These are phyloP conservation scores for Aldabrachelys gigantea DNA, from an alignment of 2,113 vertebrate species.

Conservation along the genomic window DNA sequence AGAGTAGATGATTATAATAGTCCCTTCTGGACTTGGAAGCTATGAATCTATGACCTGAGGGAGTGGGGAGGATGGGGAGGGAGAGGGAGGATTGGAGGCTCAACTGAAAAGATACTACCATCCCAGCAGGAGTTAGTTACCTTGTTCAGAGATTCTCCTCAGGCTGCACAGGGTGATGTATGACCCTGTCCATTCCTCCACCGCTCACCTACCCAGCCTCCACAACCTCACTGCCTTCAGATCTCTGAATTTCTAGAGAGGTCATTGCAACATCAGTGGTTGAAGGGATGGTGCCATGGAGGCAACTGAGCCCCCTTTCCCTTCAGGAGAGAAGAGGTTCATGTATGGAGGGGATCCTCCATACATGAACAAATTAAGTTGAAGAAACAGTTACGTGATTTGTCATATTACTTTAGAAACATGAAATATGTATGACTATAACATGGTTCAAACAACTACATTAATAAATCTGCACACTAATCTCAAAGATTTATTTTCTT, in stretches of 20 bases:
- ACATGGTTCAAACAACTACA: background rate
- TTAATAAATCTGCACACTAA: background rate
- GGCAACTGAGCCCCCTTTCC: background rate
- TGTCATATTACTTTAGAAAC: background rate
- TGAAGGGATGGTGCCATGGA: background rate
- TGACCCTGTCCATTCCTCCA: fast-evolving
- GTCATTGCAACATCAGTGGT: background rate
- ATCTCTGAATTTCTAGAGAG: background rate
- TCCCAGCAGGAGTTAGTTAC: slow-evolving; percentile 12
- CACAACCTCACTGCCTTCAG: too few species aligned
- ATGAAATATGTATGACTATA: fast-evolving
- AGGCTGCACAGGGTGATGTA: background rate
- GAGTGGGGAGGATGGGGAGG: too few species aligned
- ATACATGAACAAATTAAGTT: too few species aligned
- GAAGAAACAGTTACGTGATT: background rate
- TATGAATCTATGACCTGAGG: too few species aligned
- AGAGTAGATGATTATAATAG: too few species aligned
- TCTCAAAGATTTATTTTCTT: background rate
- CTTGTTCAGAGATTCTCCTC: background rate
- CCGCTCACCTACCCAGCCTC: background rate
- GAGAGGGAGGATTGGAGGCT: background rate
- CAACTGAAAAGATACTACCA: background rate
- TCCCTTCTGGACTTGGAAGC: too few species aligned
- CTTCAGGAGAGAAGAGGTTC: background rate
- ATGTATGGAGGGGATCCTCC: too few species aligned